Conservation (phyloP, 2,888 invertebrate genomes). For the Drosophila anceps region DNA sequence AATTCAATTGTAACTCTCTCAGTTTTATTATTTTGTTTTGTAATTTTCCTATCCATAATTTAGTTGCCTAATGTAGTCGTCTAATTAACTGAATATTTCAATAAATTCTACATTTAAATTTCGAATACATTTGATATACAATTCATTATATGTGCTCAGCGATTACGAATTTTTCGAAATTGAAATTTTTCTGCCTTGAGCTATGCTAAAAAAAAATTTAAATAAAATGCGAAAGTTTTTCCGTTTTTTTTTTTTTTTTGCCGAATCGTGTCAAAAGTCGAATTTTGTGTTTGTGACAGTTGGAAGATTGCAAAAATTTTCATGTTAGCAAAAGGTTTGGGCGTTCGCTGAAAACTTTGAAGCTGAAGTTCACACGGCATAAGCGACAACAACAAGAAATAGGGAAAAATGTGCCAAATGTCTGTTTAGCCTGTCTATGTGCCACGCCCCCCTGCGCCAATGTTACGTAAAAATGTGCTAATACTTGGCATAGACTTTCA, state of each 20-base stretch:
- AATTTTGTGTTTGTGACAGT: slow-evolving; percentile 68
- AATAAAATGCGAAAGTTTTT: slow-evolving; percentile 44
- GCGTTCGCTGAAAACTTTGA: slow-evolving; percentile 33
- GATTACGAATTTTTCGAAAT: slow-evolving; percentile 5
- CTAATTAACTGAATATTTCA: not conserved
- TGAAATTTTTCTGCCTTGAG: not conserved
- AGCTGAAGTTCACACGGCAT: slow-evolving; percentile 55
- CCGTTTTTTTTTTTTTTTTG: slow-evolving; percentile 4
- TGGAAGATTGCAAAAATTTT: slow-evolving; percentile 65
- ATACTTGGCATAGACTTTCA: slow-evolving; percentile 56
- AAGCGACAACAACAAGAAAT: slow-evolving; percentile 5
- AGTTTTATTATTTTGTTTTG: no score
- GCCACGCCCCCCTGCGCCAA: slow-evolving; percentile 40
- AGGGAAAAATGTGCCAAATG: slow-evolving; percentile 38
- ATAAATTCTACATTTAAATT: not conserved
- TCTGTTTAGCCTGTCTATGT: slow-evolving; percentile 15
- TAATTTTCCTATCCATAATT: no score
- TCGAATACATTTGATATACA: not conserved
- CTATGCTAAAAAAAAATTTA: slow-evolving; percentile 19
- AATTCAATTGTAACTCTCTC: no score
- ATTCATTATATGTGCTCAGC: not conserved
- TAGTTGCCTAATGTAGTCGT: no score
- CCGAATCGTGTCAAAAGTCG: slow-evolving; percentile 52
- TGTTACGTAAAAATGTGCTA: slow-evolving; percentile 50
- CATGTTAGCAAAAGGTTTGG: slow-evolving; percentile 53